Base-by-base conservation (phyloP, 1,140 invertebrate genomes). In the Cyphomyrmex costatus region DNA sequence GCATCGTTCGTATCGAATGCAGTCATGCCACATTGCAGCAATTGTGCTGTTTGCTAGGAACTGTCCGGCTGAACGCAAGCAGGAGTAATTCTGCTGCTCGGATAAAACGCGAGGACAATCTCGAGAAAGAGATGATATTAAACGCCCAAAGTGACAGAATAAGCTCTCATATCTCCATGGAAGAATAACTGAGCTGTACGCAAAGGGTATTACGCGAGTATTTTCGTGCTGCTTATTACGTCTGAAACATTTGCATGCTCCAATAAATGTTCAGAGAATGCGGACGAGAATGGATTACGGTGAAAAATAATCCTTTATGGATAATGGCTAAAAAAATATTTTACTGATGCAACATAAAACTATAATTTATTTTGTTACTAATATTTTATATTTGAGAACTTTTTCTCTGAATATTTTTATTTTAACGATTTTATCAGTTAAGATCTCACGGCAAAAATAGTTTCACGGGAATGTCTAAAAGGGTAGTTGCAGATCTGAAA, bases 1-100 rank as follows among this genome's bases (percentile, higher is more conserved):
- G 70, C 77, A 73, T 84, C 79, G n/a, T 63, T 49, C 49, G 66
- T 70, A 46, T 71, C 77, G 71, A 83, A 76, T 56, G n/a, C 63
- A 36, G 77, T 42, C 49, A 56, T 49, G 65, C 76, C 68, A 51
- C 66, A 77, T 61, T 56, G 46, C 53, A 14, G 83, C 76, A 36
- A 77, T 86, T 70, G 51, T 60, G 68, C 21, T n/a, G 58, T 66
- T 76, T 70, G 68, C 74, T 58, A 49, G 76, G 46, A 27, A 49
- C 71, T 27, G 46, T 66, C 33, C 49, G 19, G 76, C 60, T 87
- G 86, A 51, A 61, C 71, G 6, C 56, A 76, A 56, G 87, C 68
- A 42, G 58, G 71, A 86, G 80, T 89, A 89, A 89, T 89, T 77
- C 33, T n/a, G 61, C 14, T 21, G 78, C 51, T 73, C 4, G 77